These are phyloP conservation scores for Polyodon spathula DNA, from an alignment of 2,113 vertebrate genomes.

Conservation along the genomic window DNA sequence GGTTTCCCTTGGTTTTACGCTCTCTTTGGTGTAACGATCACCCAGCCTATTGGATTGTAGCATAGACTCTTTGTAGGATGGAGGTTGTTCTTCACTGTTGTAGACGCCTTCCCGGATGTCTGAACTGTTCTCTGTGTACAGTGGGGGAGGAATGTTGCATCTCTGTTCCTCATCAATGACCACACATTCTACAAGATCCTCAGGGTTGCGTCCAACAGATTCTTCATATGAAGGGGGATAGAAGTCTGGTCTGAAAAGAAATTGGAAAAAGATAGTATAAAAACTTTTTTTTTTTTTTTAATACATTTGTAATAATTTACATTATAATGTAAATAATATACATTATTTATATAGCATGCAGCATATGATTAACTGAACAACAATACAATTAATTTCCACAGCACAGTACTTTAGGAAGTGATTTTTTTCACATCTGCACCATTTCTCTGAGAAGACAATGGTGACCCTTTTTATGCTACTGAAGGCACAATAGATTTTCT, in stretches of 20 bases:
- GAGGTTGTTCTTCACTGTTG: slow-evolving; percentile 59
- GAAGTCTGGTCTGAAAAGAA: slow-evolving; percentile 53
- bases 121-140: slow-evolving; percentile 43
- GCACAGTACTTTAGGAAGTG: no score
- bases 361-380: no score
- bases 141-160: slow-evolving; percentile 47
- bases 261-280: background rate
- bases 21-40: background rate
- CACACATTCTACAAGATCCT: slow-evolving; percentile 4
- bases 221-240: slow-evolving; percentile 72
- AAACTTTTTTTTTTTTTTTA: background rate
- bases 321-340: no score
- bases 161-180: slow-evolving; percentile 12
- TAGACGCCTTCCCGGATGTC: slow-evolving; percentile 36
- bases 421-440: no score
- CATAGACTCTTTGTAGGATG: slow-evolving; percentile 43
- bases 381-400: no score
- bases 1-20: background rate
- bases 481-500: no score
- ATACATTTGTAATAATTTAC: no score
- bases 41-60: slow-evolving; percentile 6
- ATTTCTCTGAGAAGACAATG: no score
- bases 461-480: no score
- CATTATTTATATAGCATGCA: no score
- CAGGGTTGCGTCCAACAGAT: slow-evolving; percentile 35